A percentile compares a stretch with the other conserved stretches of the same genome.
Conservation (phyloP, 2,888 invertebrate genomes). For the Dynastes tityus region DNA sequence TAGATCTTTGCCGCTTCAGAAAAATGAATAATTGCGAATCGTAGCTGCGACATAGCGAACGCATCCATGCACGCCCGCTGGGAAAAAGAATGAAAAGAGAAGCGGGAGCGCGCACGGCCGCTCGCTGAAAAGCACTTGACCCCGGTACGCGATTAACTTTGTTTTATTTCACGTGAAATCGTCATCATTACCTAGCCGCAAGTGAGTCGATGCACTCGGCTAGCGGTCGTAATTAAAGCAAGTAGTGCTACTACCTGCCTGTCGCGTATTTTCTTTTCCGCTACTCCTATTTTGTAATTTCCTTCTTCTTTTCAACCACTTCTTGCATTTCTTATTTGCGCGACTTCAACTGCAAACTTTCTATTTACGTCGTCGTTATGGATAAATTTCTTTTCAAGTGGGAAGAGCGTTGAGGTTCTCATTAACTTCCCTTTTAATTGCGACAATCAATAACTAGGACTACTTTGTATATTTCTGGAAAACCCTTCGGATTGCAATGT, state of each 20-base stretch:
- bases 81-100: not conserved
- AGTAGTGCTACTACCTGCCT: conserved; percentile 1
- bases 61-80: not conserved
- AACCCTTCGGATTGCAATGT: too few relatives aligned
- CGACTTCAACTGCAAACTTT: conserved; percentile 22
- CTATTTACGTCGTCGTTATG: conserved; percentile 14
- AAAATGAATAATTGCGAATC: conserved; percentile 47
- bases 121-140: conserved; percentile 40
- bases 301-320: not conserved
- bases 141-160: conserved; percentile 34
- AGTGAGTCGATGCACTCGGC: conserved; percentile 20
- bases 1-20: conserved; percentile 15
- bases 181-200: conserved; percentile 40
- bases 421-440: conserved; percentile 2
- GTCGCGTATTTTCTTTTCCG: not conserved
- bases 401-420: not conserved
- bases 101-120: not conserved
- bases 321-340: not conserved
- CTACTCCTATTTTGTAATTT: not conserved
- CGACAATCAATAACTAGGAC: not conserved
- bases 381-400: conserved; percentile 1
- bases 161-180: conserved; percentile 39
- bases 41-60: conserved; percentile 36
- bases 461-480: too few relatives aligned
- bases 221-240: conserved; percentile 26